phyloP scores from a whole-genome alignment of 2,113 vertebrate species.

The Guaruba guarouba region DNA sequence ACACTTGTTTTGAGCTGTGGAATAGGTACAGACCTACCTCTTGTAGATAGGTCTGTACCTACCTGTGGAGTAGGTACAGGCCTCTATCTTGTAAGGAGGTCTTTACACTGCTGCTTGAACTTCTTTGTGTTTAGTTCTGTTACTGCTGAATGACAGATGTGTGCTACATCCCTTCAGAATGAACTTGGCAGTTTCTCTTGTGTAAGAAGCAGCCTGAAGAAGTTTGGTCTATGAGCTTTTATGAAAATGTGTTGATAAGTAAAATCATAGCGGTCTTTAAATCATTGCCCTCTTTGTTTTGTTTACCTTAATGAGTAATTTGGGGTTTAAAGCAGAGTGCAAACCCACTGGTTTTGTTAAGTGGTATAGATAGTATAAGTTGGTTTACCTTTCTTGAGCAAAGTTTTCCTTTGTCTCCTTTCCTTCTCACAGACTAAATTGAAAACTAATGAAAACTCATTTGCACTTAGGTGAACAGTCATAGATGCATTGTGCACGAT shows the following conservation, averaged over 20 bases:
- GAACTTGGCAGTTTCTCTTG: background rate
- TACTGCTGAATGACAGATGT: background rate
- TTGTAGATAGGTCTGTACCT: too few species aligned
- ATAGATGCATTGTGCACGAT: background rate
- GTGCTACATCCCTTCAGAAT: too few species aligned
- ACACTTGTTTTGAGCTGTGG: background rate
- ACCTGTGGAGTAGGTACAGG: background rate
- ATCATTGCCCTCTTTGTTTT: background rate
- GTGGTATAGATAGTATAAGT: background rate
- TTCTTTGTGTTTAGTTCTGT: background rate
- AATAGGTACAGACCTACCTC: background rate
- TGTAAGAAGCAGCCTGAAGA: too few species aligned
- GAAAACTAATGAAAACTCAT: background rate
- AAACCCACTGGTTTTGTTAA: background rate
- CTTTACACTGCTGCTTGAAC: background rate
- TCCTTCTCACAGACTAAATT: background rate
- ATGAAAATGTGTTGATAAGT: background rate
- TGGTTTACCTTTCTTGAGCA: background rate
- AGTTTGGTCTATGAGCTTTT: background rate
- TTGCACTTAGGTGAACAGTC: background rate
- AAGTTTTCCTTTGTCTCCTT: background rate
- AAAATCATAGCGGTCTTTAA: background rate
- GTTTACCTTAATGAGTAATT: background rate
- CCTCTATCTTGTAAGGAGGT: rapidly evolving
- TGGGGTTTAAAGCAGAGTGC: background rate